phyloP scores from a whole-genome alignment of 1,140 invertebrate species.

The Zelostemma sp. region DNA sequence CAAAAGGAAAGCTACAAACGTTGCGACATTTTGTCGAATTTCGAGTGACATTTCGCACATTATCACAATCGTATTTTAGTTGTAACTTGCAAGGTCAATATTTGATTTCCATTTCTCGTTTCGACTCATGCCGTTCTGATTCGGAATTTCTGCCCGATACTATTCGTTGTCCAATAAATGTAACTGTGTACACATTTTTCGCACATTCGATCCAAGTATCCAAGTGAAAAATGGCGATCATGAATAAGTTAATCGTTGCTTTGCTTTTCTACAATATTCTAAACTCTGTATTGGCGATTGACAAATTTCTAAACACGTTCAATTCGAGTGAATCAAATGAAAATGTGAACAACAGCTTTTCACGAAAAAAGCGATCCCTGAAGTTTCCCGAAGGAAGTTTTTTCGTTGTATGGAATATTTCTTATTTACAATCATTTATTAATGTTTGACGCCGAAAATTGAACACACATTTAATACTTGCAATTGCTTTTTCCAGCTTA shows the following conservation, averaged over 20 bases:
- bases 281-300: not conserved
- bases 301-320: constrained; percentile 17
- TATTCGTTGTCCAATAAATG: constrained; percentile 1
- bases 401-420: constrained; percentile 70
- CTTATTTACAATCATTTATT: constrained; percentile 10
- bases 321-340: not conserved
- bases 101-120: constrained; percentile 28
- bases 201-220: constrained; percentile 8
- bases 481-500: constrained; percentile 49
- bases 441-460: too few species aligned
- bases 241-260: constrained; percentile 24
- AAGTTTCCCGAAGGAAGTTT: constrained; percentile 72
- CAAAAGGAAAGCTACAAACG: not conserved
- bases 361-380: constrained; percentile 70
- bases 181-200: constrained; percentile 8
- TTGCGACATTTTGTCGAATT: not conserved
- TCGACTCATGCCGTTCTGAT: not conserved
- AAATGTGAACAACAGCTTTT: constrained; percentile 36
- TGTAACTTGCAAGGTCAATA: constrained; percentile 26
- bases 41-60: constrained; percentile 1
- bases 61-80: constrained; percentile 9
- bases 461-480: too few species aligned
- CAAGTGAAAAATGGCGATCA: constrained; percentile 1
- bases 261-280: constrained; percentile 10
- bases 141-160: constrained; percentile 10